These are phyloP conservation scores for Mya arenaria DNA, from an alignment of 1,140 invertebrate species.

Conservation along the genomic window DNA sequence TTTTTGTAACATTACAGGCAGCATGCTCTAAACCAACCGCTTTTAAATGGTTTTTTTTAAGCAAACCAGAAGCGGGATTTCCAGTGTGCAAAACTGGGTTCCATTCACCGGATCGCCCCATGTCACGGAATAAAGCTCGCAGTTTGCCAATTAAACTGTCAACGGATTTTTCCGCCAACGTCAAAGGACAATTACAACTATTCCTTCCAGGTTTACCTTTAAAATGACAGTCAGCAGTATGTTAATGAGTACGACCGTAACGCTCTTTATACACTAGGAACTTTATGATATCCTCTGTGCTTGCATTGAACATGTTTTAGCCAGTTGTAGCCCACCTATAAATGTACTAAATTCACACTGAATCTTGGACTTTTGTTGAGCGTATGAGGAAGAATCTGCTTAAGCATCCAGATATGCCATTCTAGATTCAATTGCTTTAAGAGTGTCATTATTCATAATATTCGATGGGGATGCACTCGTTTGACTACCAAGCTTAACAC, in stretches of 20 bases:
- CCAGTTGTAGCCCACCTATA: not conserved
- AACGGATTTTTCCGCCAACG: not conserved
- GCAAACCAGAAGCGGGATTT: not conserved
- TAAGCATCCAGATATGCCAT: too few relatives aligned
- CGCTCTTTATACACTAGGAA: not conserved
- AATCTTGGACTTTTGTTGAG: not conserved
- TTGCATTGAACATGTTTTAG: not conserved
- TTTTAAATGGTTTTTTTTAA: not conserved
- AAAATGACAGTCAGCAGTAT: not conserved
- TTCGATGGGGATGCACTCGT: too few relatives aligned
- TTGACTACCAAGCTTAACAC: too few relatives aligned
- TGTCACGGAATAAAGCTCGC: not conserved
- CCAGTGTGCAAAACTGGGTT: not conserved
- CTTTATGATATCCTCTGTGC: not conserved
- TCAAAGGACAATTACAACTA: not conserved
- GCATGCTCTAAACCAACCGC: not conserved
- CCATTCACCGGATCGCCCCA: not conserved
- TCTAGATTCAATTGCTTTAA: too few relatives aligned
- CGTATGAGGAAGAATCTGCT: not conserved
- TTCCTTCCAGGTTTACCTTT: not conserved
- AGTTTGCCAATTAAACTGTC: not conserved
- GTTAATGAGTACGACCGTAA: too few relatives aligned
- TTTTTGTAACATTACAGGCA: not conserved
- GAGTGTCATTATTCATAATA: too few relatives aligned
- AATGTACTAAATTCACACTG: not conserved